Conservation (phyloP, 2,797 vertebrate genomes). For the Anguilla megastoma region DNA sequence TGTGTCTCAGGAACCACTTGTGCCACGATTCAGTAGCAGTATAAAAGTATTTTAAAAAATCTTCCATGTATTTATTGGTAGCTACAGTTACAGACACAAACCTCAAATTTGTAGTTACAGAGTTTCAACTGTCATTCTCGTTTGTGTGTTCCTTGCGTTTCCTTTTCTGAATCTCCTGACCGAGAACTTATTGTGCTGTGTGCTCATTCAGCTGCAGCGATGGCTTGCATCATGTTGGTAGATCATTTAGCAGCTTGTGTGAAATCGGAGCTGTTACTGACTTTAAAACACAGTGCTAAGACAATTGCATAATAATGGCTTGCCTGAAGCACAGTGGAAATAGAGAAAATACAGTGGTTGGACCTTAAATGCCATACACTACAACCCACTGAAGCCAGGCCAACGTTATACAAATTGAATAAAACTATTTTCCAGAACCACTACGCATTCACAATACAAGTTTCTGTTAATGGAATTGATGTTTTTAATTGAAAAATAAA, state of each 20-base stretch:
- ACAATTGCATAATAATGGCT: neutral
- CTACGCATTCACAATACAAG: neutral
- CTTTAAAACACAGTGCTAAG: neutral
- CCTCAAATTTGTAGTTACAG: neutral
- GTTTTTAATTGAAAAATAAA: neutral
- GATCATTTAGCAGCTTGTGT: neutral
- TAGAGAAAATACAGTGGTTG: neutral
- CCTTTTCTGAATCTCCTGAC: neutral
- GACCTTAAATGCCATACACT: neutral
- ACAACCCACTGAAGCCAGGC: neutral
- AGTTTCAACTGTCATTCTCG: neutral
- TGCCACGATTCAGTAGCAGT: neutral
- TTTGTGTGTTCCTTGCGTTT: neutral
- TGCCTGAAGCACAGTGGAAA: neutral
- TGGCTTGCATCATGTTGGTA: neutral
- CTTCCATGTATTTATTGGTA: neutral
- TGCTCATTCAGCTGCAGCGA: slow-evolving; percentile 4
- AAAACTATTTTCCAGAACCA: neutral
- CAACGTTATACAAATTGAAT: neutral
- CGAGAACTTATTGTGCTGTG: neutral
- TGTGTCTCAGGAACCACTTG: neutral
- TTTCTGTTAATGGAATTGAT: neutral
- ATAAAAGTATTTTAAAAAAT: neutral
- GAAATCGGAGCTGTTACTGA: neutral
- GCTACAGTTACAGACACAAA: neutral